Evolutionary conservation across 1,140 invertebrate genomes (phyloP).

Genomic region (Atta colombica): DNA sequence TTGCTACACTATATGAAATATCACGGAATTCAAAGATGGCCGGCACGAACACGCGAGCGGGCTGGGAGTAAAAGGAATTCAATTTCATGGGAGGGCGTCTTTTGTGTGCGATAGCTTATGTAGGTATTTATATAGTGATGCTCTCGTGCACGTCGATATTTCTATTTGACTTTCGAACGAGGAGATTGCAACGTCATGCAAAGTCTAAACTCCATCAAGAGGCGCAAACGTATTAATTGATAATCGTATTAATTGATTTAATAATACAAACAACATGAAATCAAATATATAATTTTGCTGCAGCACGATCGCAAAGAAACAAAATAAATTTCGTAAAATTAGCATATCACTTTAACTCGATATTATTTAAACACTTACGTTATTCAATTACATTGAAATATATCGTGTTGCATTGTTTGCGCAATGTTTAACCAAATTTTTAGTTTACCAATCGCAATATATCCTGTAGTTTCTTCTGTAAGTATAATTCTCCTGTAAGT

Average conservation of each 20-base stretch:
- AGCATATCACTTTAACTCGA: background rate
- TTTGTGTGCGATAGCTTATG: constrained; percentile 56
- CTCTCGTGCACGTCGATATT: constrained; percentile 61
- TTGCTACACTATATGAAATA: constrained; percentile 76
- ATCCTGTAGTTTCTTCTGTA: background rate
- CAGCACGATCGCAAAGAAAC: background rate
- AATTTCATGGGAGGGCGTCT: constrained; percentile 66
- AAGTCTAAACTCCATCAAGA: background rate
- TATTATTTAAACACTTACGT: background rate
- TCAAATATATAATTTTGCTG: background rate
- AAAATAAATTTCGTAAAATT: background rate
- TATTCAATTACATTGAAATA: background rate
- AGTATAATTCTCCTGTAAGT: background rate
- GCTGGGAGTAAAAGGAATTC: constrained; percentile 71
- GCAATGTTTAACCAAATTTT: constrained; percentile 19
- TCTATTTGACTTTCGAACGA: constrained; percentile 39
- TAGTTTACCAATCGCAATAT: background rate
- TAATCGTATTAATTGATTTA: constrained; percentile 37
- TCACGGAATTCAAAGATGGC: constrained; percentile 78
- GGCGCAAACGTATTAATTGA: background rate
- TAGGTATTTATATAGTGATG: constrained; percentile 70
- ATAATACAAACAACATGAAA: background rate
- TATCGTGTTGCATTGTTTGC: background rate
- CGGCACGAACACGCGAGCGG: constrained; percentile 55
- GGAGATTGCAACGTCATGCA: constrained; percentile 36